Evolutionary conservation across 2,113 vertebrate genomes (phyloP).

Genomic region (Coryphaenoides rupestris): DNA sequence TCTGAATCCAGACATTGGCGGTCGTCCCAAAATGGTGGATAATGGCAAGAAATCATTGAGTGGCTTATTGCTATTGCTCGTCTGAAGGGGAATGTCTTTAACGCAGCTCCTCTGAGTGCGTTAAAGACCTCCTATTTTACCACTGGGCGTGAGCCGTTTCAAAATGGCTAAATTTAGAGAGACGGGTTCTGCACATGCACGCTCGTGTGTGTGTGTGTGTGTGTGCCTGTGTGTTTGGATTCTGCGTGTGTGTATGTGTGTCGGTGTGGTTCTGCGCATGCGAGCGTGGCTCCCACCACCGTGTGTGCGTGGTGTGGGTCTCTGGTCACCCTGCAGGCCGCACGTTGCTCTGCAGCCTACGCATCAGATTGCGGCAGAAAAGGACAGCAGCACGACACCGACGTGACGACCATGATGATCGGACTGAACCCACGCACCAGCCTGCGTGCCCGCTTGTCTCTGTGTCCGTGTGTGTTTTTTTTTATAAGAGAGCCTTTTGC

Average conservation of each 20-base stretch:
- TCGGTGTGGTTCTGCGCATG: too few species aligned
- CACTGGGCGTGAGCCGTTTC: too few species aligned
- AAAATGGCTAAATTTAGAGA: too few species aligned
- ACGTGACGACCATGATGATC: conserved; percentile 29
- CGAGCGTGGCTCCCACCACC: background rate
- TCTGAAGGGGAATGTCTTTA: conserved; percentile 10
- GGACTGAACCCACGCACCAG: conserved; percentile 70
- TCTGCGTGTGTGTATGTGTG: conserved; percentile 10
- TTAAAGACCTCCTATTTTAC: background rate
- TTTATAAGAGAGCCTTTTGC: too few species aligned
- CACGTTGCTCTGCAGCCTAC: conserved; percentile 64
- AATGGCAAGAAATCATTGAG: conserved; percentile 30
- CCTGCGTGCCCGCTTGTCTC: conserved; percentile 52
- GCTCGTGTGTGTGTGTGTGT: background rate
- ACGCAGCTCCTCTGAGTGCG: background rate
- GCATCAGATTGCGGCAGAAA: conserved; percentile 61
- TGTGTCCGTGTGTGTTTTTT: too few species aligned
- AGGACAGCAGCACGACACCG: conserved; percentile 64
- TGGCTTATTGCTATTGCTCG: conserved; percentile 3
- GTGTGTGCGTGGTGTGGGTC: background rate
- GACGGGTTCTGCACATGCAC: conserved; percentile 6
- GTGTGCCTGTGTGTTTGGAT: background rate
- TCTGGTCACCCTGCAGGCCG: too few species aligned
- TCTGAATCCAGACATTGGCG: conserved; percentile 39
- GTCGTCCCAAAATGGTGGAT: conserved; percentile 23